These are phyloP conservation scores for Mantis religiosa DNA, from an alignment of 2,888 invertebrate genomes.

Conservation along the genomic window DNA sequence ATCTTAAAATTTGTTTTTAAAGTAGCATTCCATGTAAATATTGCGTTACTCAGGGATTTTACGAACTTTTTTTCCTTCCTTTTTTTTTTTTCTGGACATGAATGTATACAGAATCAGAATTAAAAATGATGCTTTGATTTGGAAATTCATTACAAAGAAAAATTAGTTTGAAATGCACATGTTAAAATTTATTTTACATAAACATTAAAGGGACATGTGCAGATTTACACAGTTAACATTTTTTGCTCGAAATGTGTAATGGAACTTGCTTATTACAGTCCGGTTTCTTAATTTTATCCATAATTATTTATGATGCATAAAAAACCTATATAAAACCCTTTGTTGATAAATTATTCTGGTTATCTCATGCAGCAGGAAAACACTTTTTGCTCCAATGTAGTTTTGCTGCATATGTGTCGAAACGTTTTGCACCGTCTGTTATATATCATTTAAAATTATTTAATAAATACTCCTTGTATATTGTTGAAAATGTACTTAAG, in stretches of 20 bases:
- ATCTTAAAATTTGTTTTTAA: not conserved
- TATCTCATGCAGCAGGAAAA: not conserved
- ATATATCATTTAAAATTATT: conserved; percentile 2
- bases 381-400: not conserved
- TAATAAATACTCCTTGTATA: conserved; percentile 18
- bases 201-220: not conserved
- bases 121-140: not conserved
- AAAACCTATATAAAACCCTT: not conserved
- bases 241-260: not conserved
- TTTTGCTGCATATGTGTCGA: conserved; percentile 1
- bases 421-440: conserved; percentile 5
- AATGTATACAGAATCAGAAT: not conserved
- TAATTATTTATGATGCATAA: not conserved
- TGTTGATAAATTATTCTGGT: not conserved
- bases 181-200: not conserved
- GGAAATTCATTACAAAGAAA: not conserved
- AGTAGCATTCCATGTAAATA: not conserved
- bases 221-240: not conserved
- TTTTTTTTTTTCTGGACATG: not conserved
- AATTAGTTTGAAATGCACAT: not conserved
- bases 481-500: conserved; percentile 30
- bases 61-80: not conserved
- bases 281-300: not conserved
- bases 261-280: not conserved
- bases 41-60: conserved; percentile 10